phyloP scores from a whole-genome alignment of 2,113 vertebrate genomes.

The Caretta caretta region DNA sequence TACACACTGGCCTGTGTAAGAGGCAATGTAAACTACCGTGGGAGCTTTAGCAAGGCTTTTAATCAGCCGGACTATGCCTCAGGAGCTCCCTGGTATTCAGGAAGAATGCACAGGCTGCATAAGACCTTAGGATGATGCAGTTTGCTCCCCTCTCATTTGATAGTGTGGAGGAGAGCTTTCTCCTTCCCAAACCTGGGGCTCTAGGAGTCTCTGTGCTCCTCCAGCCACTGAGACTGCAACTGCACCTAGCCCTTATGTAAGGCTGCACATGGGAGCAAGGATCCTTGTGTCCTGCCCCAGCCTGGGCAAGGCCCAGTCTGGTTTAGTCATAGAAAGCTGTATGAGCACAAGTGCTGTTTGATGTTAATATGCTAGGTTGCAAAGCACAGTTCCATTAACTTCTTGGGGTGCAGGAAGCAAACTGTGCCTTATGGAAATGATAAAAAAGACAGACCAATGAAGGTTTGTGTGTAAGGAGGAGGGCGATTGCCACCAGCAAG shows the following conservation, averaged over 20 bases:
- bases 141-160: background rate
- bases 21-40: background rate
- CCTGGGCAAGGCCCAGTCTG: background rate
- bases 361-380: constrained; percentile 7
- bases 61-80: background rate
- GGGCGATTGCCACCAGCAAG: background rate
- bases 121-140: background rate
- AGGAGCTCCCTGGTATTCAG: background rate
- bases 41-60: background rate
- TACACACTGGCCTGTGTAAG: background rate
- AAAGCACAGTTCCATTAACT: constrained; percentile 50
- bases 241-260: background rate
- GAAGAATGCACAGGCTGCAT: background rate
- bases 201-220: background rate
- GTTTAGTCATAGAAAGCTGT: background rate
- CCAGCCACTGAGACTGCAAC: background rate
- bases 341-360: background rate
- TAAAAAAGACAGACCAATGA: background rate
- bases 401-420: constrained; percentile 34
- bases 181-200: background rate
- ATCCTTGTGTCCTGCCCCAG: background rate
- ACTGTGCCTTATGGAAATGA: constrained; percentile 15
- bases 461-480: background rate
- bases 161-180: background rate
- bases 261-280: background rate